Evolutionary conservation across 2,113 vertebrate species (phyloP), one percentile per base, ranked within the genome.

Genomic region (Salvelinus alpinus): DNA sequence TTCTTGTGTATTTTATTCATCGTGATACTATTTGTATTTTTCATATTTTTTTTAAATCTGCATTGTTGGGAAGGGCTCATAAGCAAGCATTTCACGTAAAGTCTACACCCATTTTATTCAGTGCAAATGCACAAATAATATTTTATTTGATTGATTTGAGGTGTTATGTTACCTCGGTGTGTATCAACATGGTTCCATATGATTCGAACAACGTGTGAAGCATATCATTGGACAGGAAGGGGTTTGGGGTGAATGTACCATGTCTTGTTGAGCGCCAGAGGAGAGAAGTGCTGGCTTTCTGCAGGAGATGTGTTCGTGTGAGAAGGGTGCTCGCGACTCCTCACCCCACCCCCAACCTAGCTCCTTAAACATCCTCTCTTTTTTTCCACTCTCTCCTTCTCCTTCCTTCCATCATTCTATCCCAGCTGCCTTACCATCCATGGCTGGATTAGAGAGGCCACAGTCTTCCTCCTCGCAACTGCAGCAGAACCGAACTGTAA

Each of bases 401-500:
- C 9, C 38, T 44, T 44, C 38, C 51, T 54, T 54, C 34, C 44
- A 71, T 51, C 24, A 16, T 38, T 77, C 67, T 20, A 29, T 65
- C 25, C 38, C 72, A 64, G 60, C 60, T 24, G 2, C 7, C 51
- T 31, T 18, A 1, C 48, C 29, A n/a, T 6, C 44, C 16, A 51
- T 59, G 11, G 14, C 27, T 75, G 80, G 78, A 80, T 82, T 77
- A 89, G 87, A 90, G 86, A 77, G n/a, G 54, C 80, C 68, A 25
- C 34, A 47, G 72, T 86, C 80, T 73, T 83, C 79, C 82, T 86
- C 71, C 82, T 86, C 71, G 3, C 81, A 83, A 81, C 84, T 82
- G 77, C 12, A 86, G 78, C 77, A 74, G 74, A 84, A 72, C 74
- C 72, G 71, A 84, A 70, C 77, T 73, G 72, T 74, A 75, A 71